phyloP scores from a whole-genome alignment of 1,140 invertebrate species.

The Cecropterus lyciades region DNA sequence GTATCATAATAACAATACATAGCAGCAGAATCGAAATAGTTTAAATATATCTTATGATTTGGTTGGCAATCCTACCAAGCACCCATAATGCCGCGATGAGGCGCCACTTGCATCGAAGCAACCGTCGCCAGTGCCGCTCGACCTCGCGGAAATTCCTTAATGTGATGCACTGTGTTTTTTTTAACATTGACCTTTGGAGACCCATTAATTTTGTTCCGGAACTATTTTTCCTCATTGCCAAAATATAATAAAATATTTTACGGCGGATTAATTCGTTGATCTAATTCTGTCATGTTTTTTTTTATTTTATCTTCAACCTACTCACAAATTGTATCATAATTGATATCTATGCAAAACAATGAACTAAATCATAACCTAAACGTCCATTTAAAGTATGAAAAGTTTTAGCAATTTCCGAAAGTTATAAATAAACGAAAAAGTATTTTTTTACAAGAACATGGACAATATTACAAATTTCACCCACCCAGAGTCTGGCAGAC shows the following conservation, averaged over 20 bases:
- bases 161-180: slow-evolving; percentile 32
- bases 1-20: too few species aligned
- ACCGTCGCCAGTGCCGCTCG: slow-evolving; percentile 9
- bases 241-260: background rate
- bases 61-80: background rate
- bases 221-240: background rate
- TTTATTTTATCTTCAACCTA: too few species aligned
- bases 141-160: slow-evolving; percentile 32
- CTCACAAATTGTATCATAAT: background rate
- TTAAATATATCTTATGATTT: too few species aligned
- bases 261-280: background rate
- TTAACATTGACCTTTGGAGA: slow-evolving; percentile 41
- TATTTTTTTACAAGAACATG: background rate
- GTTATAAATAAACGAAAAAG: too few species aligned
- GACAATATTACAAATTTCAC: background rate
- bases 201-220: background rate
- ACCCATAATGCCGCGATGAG: slow-evolving; percentile 18
- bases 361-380: background rate
- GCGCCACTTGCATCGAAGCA: slow-evolving; percentile 32
- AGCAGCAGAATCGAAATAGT: too few species aligned
- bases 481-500: background rate
- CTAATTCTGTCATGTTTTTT: background rate
- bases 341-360: background rate
- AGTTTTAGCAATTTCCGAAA: too few species aligned
- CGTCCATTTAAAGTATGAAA: too few species aligned